These are phyloP conservation scores for Daktulosphaira vitifoliae DNA, from an alignment of 1,140 invertebrate genomes.

Conservation along the genomic window DNA sequence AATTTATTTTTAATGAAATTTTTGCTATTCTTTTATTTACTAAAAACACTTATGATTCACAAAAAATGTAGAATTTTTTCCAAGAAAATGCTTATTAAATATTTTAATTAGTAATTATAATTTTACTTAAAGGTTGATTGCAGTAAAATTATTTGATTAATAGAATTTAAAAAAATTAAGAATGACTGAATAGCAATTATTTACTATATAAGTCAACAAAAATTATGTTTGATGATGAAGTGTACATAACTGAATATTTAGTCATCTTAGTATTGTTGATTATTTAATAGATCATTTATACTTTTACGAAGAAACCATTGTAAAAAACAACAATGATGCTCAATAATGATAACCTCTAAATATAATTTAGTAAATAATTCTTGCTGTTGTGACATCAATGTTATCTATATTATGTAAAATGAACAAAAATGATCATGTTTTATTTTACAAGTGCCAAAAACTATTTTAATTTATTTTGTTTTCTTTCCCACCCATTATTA, in stretches of 20 bases:
- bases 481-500: slow-evolving; percentile 4
- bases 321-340: slow-evolving; percentile 22
- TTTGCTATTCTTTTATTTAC: too few species aligned
- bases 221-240: too few species aligned
- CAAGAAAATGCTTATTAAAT: too few species aligned
- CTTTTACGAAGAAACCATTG: neutral
- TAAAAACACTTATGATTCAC: too few species aligned
- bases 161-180: slow-evolving; percentile 18
- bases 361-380: slow-evolving; percentile 18
- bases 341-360: slow-evolving; percentile 20
- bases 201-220: too few species aligned
- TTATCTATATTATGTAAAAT: slow-evolving; percentile 8
- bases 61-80: too few species aligned
- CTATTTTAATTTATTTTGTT: slow-evolving; percentile 3
- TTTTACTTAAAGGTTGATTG: too few species aligned
- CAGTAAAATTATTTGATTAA: too few species aligned
- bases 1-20: too few species aligned
- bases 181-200: slow-evolving; percentile 12
- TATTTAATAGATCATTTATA: slow-evolving; percentile 12
- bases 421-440: slow-evolving; percentile 28
- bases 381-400: slow-evolving; percentile 15
- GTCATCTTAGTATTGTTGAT: neutral
- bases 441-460: slow-evolving; percentile 31
- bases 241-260: too few species aligned
- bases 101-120: too few species aligned